phyloP scores from a whole-genome alignment of 2,888 invertebrate species.

The Notocelia uddmanniana region DNA sequence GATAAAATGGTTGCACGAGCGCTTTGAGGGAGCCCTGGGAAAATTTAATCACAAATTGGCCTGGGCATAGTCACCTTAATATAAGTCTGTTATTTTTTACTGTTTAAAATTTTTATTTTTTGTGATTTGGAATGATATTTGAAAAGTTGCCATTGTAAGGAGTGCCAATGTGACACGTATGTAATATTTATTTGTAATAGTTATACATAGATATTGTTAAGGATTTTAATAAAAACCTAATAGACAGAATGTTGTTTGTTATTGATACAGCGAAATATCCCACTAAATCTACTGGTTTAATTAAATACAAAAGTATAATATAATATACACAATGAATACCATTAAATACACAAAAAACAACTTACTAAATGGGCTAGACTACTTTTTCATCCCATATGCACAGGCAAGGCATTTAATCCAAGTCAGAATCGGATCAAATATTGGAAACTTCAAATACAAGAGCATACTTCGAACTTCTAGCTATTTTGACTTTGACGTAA shows the following conservation, averaged over 20 bases:
- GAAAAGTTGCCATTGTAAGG: slow-evolving; percentile 65
- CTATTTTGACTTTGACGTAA: neutral
- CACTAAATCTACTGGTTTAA: slow-evolving; percentile 42
- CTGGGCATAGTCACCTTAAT: no score
- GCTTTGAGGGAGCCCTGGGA: no score
- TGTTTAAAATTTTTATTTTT: slow-evolving; percentile 57
- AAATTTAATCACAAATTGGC: no score
- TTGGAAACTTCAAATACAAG: neutral
- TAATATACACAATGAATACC: slow-evolving; percentile 22
- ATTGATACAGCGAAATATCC: slow-evolving; percentile 51
- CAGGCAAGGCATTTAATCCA: neutral
- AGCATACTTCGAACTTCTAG: neutral
- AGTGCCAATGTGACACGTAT: slow-evolving; percentile 76
- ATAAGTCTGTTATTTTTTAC: slow-evolving; percentile 11
- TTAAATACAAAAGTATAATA: slow-evolving; percentile 39
- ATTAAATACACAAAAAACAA: slow-evolving; percentile 20
- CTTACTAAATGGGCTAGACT: slow-evolving; percentile 45
- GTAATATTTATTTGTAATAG: slow-evolving; percentile 74
- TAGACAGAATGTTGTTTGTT: slow-evolving; percentile 64
- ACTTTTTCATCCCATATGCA: slow-evolving; percentile 10
- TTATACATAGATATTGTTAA: slow-evolving; percentile 77
- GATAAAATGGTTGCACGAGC: no score
- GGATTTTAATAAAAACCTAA: slow-evolving; percentile 77
- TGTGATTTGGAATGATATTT: slow-evolving; percentile 53
- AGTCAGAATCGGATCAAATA: neutral